Conservation (phyloP, 2,113 vertebrate species). For the Phodopus roborovskii region DNA sequence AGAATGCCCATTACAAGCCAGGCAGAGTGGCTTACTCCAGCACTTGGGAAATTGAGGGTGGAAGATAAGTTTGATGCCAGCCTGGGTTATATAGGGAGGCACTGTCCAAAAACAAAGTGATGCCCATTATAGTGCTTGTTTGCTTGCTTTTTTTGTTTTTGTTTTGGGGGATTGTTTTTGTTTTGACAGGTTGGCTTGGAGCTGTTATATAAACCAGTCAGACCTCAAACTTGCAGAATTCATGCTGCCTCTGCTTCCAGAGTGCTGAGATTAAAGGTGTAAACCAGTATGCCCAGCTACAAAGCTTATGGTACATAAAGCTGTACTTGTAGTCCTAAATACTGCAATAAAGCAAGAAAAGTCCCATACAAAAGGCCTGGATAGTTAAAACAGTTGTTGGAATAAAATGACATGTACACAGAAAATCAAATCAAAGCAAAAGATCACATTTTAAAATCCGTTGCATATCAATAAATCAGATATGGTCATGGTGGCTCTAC, state of each 20-base stretch:
- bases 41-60: background rate
- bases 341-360: conserved; percentile 40
- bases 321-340: background rate
- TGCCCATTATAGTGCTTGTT: background rate
- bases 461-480: background rate
- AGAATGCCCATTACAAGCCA: background rate
- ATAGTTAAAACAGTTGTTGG: background rate
- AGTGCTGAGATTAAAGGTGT: background rate
- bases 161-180: too few relatives aligned
- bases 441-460: background rate
- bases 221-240: background rate
- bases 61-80: background rate
- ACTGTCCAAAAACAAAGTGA: background rate
- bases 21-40: background rate
- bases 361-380: background rate
- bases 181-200: background rate
- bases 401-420: background rate
- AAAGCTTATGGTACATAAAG: background rate
- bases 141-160: background rate
- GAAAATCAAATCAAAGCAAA: conserved; percentile 19
- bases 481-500: background rate
- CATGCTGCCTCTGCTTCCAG: background rate
- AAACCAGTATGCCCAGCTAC: background rate
- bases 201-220: background rate
- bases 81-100: background rate